Base-by-base conservation (phyloP, 2,113 vertebrate genomes). In the Oncorhynchus nerka region DNA sequence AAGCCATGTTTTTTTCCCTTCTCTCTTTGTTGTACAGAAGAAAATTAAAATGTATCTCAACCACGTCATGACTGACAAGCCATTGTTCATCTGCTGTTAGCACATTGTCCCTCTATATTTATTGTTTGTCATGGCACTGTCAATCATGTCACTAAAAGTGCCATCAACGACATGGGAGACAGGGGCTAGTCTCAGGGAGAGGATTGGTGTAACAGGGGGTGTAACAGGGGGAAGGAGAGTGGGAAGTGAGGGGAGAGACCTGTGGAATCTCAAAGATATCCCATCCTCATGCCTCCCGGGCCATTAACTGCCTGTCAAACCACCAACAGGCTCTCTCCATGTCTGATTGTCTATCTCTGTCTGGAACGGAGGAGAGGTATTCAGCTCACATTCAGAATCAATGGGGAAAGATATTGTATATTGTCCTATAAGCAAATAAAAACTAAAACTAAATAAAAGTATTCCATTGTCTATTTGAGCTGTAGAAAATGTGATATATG, bases 121-220 rank as follows among this genome's bases (percentile, higher is more conserved):
- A 96, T 94, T 94, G 93, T 95, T 94, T 94, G 94, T 95, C 95
- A 75, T 65, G 68, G 84, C 83, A 87, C 78, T 90, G 91, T 96
- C 95, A 97, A 97, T 97, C 93, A 95, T 79, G 87, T 92, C 88
- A 93, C 94, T 97, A 95, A 95, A 96, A 95, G 92, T 94, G 93
- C 91, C 93, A 92, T 22, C 83, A 86, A 0, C 9, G 9, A 45
- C 2, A 0, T 9, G 39, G 55, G 89, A 92, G 91, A 91, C 82
- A 87, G 88, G 86, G 86, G 84, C 89, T 89, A 77, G 89, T 83
- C 86, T 62, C 78, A 86, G 81, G 88, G 81, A 87, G 82, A 66
- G 74, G 84, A 81, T 86, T 80, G 73, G 34, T 34, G 45, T 83
- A 86, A 88, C 68, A 79, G 83, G 83, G 75, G 73, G 34, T 34